phyloP scores from a whole-genome alignment of 2,888 invertebrate species.

The Polietes domitor region DNA sequence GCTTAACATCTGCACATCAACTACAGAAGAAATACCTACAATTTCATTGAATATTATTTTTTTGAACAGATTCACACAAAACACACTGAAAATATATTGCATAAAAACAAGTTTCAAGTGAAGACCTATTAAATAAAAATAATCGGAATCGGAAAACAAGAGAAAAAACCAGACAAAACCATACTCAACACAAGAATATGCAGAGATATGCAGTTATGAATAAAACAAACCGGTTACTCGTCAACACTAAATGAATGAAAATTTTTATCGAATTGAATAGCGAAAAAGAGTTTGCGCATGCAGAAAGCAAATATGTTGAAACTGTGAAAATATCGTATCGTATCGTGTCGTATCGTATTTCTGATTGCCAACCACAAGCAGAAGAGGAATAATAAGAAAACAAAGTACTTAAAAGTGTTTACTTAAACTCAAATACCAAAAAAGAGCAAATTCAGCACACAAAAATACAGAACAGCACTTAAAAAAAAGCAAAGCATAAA shows the following conservation, averaged over 20 bases:
- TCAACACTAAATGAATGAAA: conserved; percentile 33
- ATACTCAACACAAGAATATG: conserved; percentile 9
- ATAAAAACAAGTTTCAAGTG: conserved; percentile 68
- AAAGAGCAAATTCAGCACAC: conserved; percentile 17
- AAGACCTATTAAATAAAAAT: conserved; percentile 64
- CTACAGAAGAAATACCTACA: background rate
- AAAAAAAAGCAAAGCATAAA: background rate
- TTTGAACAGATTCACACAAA: conserved; percentile 10
- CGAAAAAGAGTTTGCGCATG: background rate
- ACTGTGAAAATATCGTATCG: conserved; percentile 31
- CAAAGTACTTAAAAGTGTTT: conserved; percentile 54
- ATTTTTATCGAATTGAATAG: conserved; percentile 5
- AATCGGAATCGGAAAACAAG: too few relatives aligned
- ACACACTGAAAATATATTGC: conserved; percentile 61
- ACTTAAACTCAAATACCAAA: conserved; percentile 17
- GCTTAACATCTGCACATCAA: conserved; percentile 51
- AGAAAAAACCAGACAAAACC: too few relatives aligned
- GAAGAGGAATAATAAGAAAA: conserved; percentile 27
- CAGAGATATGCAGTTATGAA: conserved; percentile 57
- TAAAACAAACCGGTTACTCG: conserved; percentile 51
- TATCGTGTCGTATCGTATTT: too few relatives aligned
- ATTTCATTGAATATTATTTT: conserved; percentile 11
- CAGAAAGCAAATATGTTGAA: conserved; percentile 34
- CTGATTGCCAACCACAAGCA: background rate
- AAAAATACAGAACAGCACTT: conserved; percentile 20